Conservation (phyloP, 1,140 invertebrate species). For the Pomacea maculata region DNA sequence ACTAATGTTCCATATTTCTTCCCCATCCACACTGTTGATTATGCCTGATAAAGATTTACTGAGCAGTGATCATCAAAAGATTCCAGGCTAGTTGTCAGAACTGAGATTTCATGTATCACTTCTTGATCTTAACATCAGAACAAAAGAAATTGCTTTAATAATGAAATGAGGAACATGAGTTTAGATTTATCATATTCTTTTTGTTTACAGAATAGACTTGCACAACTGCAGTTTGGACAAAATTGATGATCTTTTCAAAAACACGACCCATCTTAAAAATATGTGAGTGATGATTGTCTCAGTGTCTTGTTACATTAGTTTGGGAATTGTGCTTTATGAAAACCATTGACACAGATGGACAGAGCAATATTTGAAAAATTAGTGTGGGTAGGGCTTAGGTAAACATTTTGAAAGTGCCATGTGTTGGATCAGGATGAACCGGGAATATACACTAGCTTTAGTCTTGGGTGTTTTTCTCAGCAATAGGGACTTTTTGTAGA, state of each 20-base stretch:
- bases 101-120: too few species aligned
- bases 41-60: too few species aligned
- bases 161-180: background rate
- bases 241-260: conserved; percentile 7
- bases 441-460: background rate
- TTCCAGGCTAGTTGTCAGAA: too few species aligned
- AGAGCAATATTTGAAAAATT: background rate
- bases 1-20: too few species aligned
- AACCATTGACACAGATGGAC: background rate
- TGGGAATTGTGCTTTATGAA: background rate
- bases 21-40: too few species aligned
- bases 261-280: conserved; percentile 1
- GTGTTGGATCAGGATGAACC: background rate
- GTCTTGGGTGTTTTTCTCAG: too few species aligned
- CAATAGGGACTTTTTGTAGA: too few species aligned
- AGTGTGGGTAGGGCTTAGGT: background rate
- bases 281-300: conserved; percentile 11
- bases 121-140: too few species aligned
- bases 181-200: background rate
- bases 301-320: background rate
- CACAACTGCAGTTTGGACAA: conserved; percentile 15
- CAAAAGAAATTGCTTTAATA: too few species aligned
- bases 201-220: conserved; percentile 16
- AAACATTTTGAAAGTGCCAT: background rate
- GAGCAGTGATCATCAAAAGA: too few species aligned